A percentile compares a stretch with the other conserved stretches of the same genome.
phyloP scores from a whole-genome alignment of 2,113 vertebrate genomes.

The Atrichornis clamosus region DNA sequence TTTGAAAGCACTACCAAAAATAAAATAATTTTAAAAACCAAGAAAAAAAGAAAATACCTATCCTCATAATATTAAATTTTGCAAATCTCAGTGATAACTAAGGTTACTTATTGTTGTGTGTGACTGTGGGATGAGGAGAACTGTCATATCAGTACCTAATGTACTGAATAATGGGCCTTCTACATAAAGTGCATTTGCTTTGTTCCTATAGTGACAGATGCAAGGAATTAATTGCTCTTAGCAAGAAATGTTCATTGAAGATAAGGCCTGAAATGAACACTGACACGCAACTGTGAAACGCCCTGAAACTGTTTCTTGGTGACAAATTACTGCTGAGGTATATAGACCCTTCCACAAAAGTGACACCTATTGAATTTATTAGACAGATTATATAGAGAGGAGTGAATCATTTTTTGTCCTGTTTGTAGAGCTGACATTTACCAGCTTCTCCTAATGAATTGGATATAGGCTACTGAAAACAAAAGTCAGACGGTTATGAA shows the following conservation, averaged over 20 bases:
- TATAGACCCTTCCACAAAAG: conserved; percentile 37
- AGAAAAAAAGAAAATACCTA: background rate
- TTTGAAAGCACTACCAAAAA: background rate
- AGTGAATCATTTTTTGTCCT: conserved; percentile 27
- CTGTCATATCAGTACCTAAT: conserved; percentile 40
- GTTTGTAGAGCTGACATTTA: conserved; percentile 46
- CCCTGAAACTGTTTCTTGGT: conserved; percentile 46
- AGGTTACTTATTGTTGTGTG: conserved; percentile 16
- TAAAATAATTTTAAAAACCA: background rate
- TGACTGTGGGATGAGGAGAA: conserved; percentile 32
- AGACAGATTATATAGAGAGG: conserved; percentile 35
- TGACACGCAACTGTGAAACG: conserved; percentile 34
- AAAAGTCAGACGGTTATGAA: conserved; percentile 14
- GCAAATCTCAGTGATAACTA: background rate
- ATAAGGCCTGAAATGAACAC: conserved; percentile 67
- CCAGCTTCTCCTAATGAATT: conserved; percentile 20
- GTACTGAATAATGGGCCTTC: conserved; percentile 55
- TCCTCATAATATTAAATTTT: background rate
- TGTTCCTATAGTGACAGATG: conserved; percentile 65
- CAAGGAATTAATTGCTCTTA: conserved; percentile 69
- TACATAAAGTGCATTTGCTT: conserved; percentile 52
- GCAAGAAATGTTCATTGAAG: conserved; percentile 55
- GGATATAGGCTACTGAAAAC: conserved; percentile 1
- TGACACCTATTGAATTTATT: conserved; percentile 65
- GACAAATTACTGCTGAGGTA: conserved; percentile 60